These are phyloP conservation scores for Menura novaehollandiae DNA, from an alignment of 2,113 vertebrate species.

Conservation along the genomic window DNA sequence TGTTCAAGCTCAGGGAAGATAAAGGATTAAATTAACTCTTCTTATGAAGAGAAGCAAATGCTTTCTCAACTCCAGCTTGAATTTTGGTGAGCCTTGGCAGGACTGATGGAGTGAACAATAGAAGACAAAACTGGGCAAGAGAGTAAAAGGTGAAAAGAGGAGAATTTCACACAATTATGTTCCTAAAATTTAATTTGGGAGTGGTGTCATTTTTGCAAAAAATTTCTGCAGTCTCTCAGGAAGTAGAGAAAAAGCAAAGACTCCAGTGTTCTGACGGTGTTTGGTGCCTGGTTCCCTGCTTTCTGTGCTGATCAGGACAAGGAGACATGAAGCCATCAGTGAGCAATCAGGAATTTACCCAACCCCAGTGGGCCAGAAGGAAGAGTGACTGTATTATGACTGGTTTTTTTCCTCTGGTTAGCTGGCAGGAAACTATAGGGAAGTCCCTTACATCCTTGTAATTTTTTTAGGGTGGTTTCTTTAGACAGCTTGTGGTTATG, in stretches of 20 bases:
- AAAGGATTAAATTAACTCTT: not conserved
- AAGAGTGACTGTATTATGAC: not conserved
- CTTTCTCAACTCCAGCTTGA: not conserved
- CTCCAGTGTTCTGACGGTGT: rapidly evolving
- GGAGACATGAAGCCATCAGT: not conserved
- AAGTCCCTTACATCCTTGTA: not conserved
- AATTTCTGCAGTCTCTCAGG: not conserved
- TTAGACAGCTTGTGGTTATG: not conserved
- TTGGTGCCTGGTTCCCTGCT: not conserved
- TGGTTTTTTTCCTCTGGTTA: not conserved
- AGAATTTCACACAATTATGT: not conserved
- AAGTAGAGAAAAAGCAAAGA: not conserved
- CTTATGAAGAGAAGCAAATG: not conserved
- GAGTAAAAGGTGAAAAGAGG: not conserved
- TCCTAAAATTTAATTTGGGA: not conserved
- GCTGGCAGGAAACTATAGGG: not conserved
- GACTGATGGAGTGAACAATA: not conserved
- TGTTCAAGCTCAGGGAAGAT: not conserved
- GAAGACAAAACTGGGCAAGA: not conserved
- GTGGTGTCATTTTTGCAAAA: not conserved
- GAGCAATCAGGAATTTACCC: not conserved
- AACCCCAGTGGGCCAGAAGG: not conserved
- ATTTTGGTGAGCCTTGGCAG: not conserved
- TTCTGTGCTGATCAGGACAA: not conserved
- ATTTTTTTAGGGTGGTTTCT: not conserved